Percentiles rank a stretch among this genome's conserved stretches.
phyloP scores from a whole-genome alignment of 2,888 invertebrate species.

The Dascillus cervinus region DNA sequence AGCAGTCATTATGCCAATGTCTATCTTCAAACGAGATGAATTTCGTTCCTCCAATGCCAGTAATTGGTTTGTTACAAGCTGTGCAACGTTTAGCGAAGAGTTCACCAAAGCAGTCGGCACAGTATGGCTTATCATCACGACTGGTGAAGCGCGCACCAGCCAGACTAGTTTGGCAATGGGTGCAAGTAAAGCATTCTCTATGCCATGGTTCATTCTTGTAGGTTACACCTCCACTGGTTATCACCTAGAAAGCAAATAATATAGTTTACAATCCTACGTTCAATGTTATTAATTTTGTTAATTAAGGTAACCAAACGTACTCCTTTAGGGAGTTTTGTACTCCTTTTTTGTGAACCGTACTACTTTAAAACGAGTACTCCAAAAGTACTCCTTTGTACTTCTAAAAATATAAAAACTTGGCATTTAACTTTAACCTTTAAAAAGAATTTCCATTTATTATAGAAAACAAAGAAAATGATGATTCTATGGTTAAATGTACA shows the following conservation, averaged over 20 bases:
- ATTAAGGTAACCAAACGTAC: too few relatives aligned
- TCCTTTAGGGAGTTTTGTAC: too few relatives aligned
- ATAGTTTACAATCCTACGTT: too few relatives aligned
- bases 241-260: conserved; percentile 59
- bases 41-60: conserved; percentile 62
- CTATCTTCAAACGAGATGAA: conserved; percentile 98
- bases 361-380: too few relatives aligned
- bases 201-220: conserved; percentile 99
- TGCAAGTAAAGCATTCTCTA: conserved; percentile 98
- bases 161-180: conserved; percentile 89
- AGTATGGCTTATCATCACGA: conserved; percentile 98
- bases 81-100: conserved; percentile 98
- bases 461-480: too few relatives aligned
- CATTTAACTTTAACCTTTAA: too few relatives aligned
- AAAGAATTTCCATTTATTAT: too few relatives aligned
- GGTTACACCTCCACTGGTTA: conserved; percentile 97
- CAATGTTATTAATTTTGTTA: too few relatives aligned
- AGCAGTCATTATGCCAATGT: conserved; percentile 99
- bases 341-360: too few relatives aligned
- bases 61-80: conserved; percentile 95
- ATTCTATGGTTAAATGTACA: too few relatives aligned
- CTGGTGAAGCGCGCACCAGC: conserved; percentile 98
- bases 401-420: too few relatives aligned
- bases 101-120: conserved; percentile 98
- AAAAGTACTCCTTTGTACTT: too few relatives aligned